Evolutionary conservation across 2,113 vertebrate species (phyloP).

Genomic region (Bambusicola thoracicus): DNA sequence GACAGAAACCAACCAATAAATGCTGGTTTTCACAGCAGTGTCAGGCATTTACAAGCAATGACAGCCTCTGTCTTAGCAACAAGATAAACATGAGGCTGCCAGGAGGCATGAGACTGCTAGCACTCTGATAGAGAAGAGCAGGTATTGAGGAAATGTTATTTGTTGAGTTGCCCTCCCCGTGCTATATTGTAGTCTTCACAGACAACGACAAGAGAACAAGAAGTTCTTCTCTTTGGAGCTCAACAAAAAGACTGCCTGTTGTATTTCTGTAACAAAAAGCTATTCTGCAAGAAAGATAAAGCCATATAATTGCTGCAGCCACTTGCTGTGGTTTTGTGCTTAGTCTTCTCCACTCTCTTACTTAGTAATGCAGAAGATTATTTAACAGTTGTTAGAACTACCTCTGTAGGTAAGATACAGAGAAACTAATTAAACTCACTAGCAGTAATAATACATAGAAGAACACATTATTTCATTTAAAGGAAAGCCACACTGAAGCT

Average conservation of each 20-base stretch:
- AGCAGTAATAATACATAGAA: background rate
- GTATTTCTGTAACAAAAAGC: background rate
- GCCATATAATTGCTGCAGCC: background rate
- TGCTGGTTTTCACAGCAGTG: background rate
- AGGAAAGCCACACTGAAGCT: background rate
- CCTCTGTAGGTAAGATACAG: background rate
- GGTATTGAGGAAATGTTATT: background rate
- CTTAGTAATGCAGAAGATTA: background rate
- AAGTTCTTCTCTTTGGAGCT: background rate
- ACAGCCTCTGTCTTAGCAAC: slow-evolving; percentile 40
- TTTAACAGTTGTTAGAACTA: background rate
- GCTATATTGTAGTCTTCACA: background rate
- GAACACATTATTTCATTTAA: background rate
- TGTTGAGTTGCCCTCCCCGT: background rate
- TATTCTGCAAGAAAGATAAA: background rate
- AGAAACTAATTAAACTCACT: background rate
- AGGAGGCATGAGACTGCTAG: background rate
- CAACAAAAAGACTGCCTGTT: background rate
- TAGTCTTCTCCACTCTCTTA: background rate
- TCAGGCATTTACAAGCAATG: slow-evolving; percentile 33
- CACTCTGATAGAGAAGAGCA: background rate
- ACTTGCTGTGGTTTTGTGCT: background rate
- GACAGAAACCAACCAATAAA: slow-evolving; percentile 13
- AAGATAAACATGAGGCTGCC: slow-evolving; percentile 12
- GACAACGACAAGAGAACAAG: background rate